phyloP scores from a whole-genome alignment of 2,888 invertebrate species.

The Bellardia pandia region DNA sequence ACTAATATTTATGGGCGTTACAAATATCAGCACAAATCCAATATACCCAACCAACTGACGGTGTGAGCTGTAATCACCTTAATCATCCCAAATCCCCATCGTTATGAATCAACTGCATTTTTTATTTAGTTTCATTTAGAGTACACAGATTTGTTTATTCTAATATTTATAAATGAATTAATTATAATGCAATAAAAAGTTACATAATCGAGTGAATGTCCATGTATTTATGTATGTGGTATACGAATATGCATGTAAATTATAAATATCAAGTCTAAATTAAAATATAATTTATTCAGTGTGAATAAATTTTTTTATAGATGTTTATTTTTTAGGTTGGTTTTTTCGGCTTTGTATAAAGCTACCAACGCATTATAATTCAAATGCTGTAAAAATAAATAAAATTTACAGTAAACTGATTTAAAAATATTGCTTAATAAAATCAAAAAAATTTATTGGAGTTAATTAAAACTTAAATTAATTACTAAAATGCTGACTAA shows the following conservation, averaged over 20 bases:
- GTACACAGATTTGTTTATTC: not conserved
- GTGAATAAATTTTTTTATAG: constrained; percentile 34
- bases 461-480: not conserved
- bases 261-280: not conserved
- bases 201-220: not conserved
- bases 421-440: not conserved
- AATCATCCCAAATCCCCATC: no score
- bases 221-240: no score
- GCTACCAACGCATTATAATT: not conserved
- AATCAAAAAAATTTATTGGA: not conserved
- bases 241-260: not conserved
- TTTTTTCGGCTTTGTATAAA: not conserved
- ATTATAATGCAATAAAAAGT: not conserved
- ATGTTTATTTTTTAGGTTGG: not conserved
- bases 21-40: no score
- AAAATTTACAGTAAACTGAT: not conserved
- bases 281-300: constrained; percentile 44
- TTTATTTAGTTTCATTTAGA: not conserved
- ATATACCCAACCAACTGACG: no score
- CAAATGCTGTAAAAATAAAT: not conserved
- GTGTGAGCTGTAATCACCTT: no score
- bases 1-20: no score
- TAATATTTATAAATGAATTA: not conserved
- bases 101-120: no score
- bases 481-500: not conserved